Base-by-base conservation (phyloP, 2,113 vertebrate genomes). In the Daphoenositta chrysoptera region DNA sequence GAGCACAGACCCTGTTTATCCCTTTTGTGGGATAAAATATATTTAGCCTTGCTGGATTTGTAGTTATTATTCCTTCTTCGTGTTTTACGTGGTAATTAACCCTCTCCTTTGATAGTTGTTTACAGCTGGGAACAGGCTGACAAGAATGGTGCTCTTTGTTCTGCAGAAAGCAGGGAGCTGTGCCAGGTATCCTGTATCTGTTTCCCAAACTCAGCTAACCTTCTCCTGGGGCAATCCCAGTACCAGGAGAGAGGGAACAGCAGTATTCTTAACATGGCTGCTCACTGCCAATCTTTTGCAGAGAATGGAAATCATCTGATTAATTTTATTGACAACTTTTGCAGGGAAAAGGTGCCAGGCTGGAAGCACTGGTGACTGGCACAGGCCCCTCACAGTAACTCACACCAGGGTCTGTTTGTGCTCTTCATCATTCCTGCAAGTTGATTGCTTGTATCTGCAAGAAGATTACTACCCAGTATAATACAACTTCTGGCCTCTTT, bases 11-110 rank as follows among this genome's bases (percentile, higher is more conserved):
- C 47, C 33, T 90, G 35, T 75, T 94, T 93, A 76, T 92, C 72
- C 83, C 19, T 92, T 93, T 86, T 81, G 79, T 93, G 85, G 92
- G 40, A 81, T 86, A 68, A 90, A 96, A 94, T 89, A 86, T 81
- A 78, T 95, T 95, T 82, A 89, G 69, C n/a, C 57, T 89, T 94
- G 39, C 56, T 87, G 76, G 60, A 79, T 96, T 95, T 93, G 77
- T 86, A 80, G 65, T 65, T 90, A 44, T 60, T 95, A 69, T 86
- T 93, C 50, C 75, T 80, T 76, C 63, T 57, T 45, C 15, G 8
- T 83, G 60, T 88, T 94, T 81, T 90, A 75, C 21, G 31, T 7
- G 3, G 48, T 78, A 50, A 50, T 90, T 88, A 90, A 86, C 68
- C 69, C 83, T 86, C 4, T 94, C 33, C 56, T 81, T 84, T 92